phyloP scores from a whole-genome alignment of 2,113 vertebrate species.

The Butorides virescens region DNA sequence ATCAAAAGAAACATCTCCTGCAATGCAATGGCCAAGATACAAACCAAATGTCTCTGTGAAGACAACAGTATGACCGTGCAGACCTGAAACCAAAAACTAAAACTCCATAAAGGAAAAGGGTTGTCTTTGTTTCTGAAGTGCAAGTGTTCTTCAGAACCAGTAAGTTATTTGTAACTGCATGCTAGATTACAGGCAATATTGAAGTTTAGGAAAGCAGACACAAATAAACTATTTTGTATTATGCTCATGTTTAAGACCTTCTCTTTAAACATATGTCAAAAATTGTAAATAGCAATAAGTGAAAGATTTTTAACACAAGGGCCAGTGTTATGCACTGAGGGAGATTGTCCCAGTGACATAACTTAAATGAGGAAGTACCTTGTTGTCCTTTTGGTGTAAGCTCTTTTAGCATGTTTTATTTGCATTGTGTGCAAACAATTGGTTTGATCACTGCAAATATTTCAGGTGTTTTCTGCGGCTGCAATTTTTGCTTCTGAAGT shows the following conservation, averaged over 20 bases:
- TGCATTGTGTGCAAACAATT: background rate
- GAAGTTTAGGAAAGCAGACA: background rate
- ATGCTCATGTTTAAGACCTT: background rate
- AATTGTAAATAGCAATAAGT: background rate
- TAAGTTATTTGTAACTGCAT: background rate
- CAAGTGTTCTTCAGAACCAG: background rate
- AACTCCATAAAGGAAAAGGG: background rate
- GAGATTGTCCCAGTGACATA: background rate
- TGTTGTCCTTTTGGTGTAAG: background rate
- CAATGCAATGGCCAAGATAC: background rate
- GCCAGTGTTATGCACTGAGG: background rate
- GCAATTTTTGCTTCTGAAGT: background rate
- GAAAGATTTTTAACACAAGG: background rate
- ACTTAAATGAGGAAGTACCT: background rate
- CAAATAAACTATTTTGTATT: background rate
- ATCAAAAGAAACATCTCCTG: background rate
- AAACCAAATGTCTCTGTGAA: background rate
- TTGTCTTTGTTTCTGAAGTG: background rate
- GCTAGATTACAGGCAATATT: background rate
- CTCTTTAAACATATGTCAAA: background rate
- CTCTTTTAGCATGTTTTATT: background rate
- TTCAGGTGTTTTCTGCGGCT: background rate
- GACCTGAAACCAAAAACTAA: background rate
- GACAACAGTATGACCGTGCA: background rate
- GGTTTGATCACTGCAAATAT: background rate